Evolutionary conservation across 2,797 vertebrate species (phyloP).

Genomic region (Melanotaenia maccullochi): DNA sequence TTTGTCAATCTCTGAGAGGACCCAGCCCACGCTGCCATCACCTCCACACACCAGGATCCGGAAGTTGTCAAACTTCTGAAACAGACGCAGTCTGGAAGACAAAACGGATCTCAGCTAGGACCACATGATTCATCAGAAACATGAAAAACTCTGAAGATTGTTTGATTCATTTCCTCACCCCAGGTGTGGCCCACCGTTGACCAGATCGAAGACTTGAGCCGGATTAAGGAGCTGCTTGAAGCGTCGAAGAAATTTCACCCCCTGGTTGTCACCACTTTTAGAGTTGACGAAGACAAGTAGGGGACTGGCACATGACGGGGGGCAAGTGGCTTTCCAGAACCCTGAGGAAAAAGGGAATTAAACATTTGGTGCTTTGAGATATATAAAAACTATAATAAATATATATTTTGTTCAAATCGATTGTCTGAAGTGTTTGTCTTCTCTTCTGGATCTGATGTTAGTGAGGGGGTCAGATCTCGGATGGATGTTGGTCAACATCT

Average conservation of each 20-base stretch:
- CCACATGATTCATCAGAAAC: too few relatives aligned
- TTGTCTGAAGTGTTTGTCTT: too few relatives aligned
- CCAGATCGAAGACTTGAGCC: conserved; percentile 98
- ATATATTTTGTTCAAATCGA: too few relatives aligned
- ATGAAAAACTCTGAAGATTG: too few relatives aligned
- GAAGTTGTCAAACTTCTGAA: conserved; percentile 99
- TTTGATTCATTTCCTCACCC: conserved; percentile 83
- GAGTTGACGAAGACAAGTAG: conserved; percentile 99
- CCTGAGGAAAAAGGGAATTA: conserved; percentile 76
- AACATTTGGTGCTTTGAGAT: not conserved
- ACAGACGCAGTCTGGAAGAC: conserved; percentile 89
- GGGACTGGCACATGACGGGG: conserved; percentile 96
- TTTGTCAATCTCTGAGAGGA: conserved; percentile 98
- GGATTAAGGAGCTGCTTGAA: conserved; percentile 99
- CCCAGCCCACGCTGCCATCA: conserved; percentile 98
- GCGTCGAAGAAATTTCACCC: conserved; percentile 96
- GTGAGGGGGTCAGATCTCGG: too few relatives aligned
- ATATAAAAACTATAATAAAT: not conserved
- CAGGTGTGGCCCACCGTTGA: conserved; percentile 97
- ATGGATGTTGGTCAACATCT: not conserved
- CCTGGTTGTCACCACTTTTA: conserved; percentile 99
- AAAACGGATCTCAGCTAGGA: not conserved
- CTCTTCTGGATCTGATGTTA: too few relatives aligned
- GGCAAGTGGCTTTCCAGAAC: conserved; percentile 98
- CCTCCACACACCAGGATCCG: conserved; percentile 97